Conservation (phyloP, 1,140 invertebrate genomes). For the Pachypeltis micranthus region DNA sequence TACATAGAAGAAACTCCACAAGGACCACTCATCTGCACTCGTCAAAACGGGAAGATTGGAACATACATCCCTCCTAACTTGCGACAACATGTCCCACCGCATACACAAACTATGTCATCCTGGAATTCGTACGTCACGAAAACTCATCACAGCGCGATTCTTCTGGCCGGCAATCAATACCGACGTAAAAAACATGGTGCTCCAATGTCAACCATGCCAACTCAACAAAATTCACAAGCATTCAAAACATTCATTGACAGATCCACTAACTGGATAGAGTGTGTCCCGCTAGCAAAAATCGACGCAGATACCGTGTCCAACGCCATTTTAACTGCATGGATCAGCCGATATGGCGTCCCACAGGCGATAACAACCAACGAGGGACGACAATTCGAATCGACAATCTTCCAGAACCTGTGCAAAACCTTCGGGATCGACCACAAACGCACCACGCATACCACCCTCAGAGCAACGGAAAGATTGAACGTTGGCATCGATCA, state of each 20-base stretch:
- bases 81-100: too few species aligned
- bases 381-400: background rate
- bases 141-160: background rate
- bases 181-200: background rate
- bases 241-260: background rate
- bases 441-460: background rate
- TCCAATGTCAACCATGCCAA: background rate
- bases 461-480: background rate
- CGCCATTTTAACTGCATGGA: background rate
- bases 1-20: too few species aligned
- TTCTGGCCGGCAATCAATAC: background rate
- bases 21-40: too few species aligned
- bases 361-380: background rate
- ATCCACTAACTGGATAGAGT: background rate
- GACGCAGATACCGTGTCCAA: background rate
- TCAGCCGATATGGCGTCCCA: background rate
- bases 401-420: background rate
- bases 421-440: background rate
- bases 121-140: background rate
- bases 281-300: background rate
- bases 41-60: too few species aligned
- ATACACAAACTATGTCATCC: background rate
- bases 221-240: background rate
- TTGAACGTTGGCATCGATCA: background rate
- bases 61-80: too few species aligned